phyloP scores from a whole-genome alignment of 1,140 invertebrate genomes.

The Rhyzopertha dominica region DNA sequence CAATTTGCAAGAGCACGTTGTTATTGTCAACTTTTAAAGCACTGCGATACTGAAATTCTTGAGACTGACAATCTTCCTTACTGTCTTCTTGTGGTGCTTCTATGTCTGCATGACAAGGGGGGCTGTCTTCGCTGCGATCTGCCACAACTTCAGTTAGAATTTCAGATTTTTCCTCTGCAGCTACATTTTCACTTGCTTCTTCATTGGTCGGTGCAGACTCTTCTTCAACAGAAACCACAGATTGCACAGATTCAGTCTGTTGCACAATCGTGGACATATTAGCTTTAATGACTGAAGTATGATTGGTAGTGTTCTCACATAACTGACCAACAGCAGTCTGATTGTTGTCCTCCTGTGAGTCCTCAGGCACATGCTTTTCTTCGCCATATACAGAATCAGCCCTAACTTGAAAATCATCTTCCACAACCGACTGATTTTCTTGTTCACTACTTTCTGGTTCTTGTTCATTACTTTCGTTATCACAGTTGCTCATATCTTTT shows the following conservation, averaged over 20 bases:
- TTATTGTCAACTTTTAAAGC: conserved; percentile 27
- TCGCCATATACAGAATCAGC: not conserved
- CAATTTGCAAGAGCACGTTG: conserved; percentile 33
- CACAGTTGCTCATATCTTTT: not conserved
- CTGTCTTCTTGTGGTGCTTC: conserved; percentile 1
- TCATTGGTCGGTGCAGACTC: not conserved
- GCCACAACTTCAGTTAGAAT: no score
- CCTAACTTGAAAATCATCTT: not conserved
- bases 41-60: conserved; percentile 19
- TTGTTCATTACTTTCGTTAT: not conserved
- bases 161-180: no score
- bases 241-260: no score
- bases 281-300: no score
- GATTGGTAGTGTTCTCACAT: no score
- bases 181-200: not conserved
- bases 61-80: no score
- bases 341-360: not conserved
- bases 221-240: no score
- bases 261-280: no score
- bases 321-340: not conserved
- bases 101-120: no score
- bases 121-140: no score
- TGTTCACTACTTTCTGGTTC: not conserved
- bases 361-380: not conserved
- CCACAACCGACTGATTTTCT: not conserved